Conservation (phyloP, 2,113 vertebrate species). For the Prunella himalayana region DNA sequence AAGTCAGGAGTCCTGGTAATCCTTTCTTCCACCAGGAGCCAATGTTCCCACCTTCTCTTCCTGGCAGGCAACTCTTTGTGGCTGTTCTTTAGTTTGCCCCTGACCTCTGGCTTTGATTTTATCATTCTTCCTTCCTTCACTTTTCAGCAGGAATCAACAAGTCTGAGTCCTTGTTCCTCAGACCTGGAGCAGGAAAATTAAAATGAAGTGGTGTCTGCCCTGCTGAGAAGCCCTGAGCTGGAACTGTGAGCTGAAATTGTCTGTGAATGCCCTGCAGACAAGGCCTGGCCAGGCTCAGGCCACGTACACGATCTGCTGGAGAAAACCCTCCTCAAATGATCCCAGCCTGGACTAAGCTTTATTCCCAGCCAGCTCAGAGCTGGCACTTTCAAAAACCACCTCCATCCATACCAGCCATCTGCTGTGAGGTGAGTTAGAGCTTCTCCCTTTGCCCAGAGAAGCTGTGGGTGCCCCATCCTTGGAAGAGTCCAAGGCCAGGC, state of each 20-base stretch:
- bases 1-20: neutral
- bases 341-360: neutral
- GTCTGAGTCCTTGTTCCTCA: neutral
- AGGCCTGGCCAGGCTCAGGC: neutral
- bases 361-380: neutral
- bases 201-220: neutral
- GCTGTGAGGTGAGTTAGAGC: neutral
- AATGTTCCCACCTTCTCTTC: neutral
- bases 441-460: neutral
- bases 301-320: neutral
- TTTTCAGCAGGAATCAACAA: neutral
- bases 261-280: neutral
- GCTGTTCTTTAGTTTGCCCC: neutral
- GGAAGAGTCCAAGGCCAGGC: neutral
- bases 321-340: neutral
- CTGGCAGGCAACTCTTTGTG: neutral
- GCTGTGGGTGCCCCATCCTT: neutral
- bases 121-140: neutral
- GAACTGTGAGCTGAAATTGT: neutral
- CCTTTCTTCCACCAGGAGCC: neutral
- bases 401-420: accelerated
- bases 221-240: neutral
- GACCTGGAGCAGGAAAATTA: neutral
- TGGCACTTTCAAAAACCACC: neutral
- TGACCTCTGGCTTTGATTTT: neutral